phyloP scores from a whole-genome alignment of 2,113 vertebrate genomes.

The Indicator maculatus region DNA sequence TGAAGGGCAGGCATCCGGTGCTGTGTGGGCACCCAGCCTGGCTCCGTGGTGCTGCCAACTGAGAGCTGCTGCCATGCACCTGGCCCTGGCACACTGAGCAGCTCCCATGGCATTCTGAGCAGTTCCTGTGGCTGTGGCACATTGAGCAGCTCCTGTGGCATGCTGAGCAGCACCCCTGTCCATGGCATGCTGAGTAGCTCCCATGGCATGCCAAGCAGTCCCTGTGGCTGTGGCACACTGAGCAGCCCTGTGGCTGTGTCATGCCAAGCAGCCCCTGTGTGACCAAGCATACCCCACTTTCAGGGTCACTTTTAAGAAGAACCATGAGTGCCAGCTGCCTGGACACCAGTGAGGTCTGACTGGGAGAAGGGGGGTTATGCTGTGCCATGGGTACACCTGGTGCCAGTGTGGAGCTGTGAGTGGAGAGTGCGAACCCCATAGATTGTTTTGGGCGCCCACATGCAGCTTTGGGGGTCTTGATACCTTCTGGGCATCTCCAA shows the following conservation, averaged over 20 bases:
- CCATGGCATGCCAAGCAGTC: neutral
- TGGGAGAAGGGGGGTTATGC: neutral
- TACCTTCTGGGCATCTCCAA: fast-evolving
- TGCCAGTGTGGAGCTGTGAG: fast-evolving
- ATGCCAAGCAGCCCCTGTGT: fast-evolving
- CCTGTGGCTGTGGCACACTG: neutral
- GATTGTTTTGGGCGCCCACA: fast-evolving
- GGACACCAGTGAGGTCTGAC: neutral
- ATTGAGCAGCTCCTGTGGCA: too few species aligned
- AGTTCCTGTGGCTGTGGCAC: too few species aligned
- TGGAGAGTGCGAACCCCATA: neutral
- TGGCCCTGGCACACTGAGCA: too few species aligned
- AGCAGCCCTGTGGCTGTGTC: neutral
- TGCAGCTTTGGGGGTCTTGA: neutral
- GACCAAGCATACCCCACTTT: too few species aligned
- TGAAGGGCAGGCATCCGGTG: neutral
- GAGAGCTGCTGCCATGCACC: too few species aligned
- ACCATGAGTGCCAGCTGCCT: neutral
- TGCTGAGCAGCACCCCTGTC: too few species aligned
- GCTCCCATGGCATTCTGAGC: too few species aligned
- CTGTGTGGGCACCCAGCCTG: neutral
- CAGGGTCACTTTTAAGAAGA: fast-evolving
- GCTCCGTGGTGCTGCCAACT: neutral
- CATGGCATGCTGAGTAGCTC: neutral
- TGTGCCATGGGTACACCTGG: fast-evolving